Conservation (phyloP, 2,888 invertebrate genomes). For the Callosobruchus maculatus region DNA sequence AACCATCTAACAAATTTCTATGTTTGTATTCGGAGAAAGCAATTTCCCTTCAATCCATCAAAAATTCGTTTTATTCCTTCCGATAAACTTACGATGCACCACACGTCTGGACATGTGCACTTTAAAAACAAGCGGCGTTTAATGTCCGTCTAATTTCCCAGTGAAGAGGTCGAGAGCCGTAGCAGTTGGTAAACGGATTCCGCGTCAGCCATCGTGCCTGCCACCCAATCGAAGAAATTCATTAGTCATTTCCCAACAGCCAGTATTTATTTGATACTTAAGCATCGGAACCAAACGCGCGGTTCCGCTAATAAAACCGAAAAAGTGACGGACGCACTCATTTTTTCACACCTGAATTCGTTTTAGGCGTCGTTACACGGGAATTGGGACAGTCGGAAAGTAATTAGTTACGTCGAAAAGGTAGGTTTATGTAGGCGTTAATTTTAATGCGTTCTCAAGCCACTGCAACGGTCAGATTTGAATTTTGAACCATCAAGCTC, state of each 20-base stretch:
- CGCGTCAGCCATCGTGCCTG: no score
- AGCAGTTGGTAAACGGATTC: not conserved
- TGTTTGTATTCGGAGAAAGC: not conserved
- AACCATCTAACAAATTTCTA: no score
- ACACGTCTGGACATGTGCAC: not conserved
- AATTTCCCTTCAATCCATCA: not conserved
- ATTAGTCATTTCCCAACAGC: constrained; percentile 31
- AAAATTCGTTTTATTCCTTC: not conserved
- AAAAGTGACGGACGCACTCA: not conserved
- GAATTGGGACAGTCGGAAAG: not conserved
- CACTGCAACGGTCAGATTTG: no score
- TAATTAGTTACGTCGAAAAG: not conserved
- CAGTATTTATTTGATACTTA: constrained; percentile 14
- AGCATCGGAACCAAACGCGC: constrained; percentile 22
- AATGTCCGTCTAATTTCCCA: not conserved
- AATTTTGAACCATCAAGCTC: no score
- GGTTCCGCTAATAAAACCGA: constrained; percentile 18
- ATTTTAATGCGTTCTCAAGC: no score
- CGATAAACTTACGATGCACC: not conserved
- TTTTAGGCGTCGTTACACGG: not conserved
- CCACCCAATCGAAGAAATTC: constrained; percentile 21
- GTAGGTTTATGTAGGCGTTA: not conserved
- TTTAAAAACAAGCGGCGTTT: not conserved
- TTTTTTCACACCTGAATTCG: not conserved
- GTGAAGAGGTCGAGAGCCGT: not conserved